phyloP scores from a whole-genome alignment of 2,888 invertebrate genomes.

The Aelia acuminata region DNA sequence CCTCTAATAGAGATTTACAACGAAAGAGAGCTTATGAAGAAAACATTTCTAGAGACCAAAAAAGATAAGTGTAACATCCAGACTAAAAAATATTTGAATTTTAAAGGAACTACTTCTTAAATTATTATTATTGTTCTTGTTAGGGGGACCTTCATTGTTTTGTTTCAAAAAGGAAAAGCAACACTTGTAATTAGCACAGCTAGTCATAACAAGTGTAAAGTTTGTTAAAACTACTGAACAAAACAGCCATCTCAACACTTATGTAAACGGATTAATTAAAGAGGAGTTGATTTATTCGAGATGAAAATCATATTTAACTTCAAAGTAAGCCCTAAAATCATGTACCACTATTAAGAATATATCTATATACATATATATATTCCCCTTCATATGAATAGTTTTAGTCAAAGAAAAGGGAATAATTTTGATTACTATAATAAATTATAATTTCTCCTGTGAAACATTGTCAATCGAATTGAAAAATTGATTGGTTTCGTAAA shows the following conservation, averaged over 20 bases:
- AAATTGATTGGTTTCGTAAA: not conserved
- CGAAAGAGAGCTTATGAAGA: constrained; percentile 46
- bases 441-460: constrained; percentile 14
- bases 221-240: not conserved
- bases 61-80: constrained; percentile 25
- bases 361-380: no score
- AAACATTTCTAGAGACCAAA: constrained; percentile 31
- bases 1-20: constrained; percentile 9
- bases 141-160: constrained; percentile 3
- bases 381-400: not conserved
- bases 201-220: constrained; percentile 41
- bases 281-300: not conserved
- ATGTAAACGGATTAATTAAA: not conserved
- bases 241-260: not conserved
- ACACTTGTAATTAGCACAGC: constrained; percentile 40
- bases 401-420: not conserved
- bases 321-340: not conserved
- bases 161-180: not conserved
- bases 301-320: not conserved
- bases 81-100: not conserved
- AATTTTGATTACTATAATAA: constrained; percentile 23
- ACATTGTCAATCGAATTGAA: not conserved
- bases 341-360: not conserved
- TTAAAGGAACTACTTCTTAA: constrained; percentile 2
- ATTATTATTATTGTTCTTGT: not conserved